Conservation (phyloP, 2,797 vertebrate genomes). For the Cephalopachus bancanus region DNA sequence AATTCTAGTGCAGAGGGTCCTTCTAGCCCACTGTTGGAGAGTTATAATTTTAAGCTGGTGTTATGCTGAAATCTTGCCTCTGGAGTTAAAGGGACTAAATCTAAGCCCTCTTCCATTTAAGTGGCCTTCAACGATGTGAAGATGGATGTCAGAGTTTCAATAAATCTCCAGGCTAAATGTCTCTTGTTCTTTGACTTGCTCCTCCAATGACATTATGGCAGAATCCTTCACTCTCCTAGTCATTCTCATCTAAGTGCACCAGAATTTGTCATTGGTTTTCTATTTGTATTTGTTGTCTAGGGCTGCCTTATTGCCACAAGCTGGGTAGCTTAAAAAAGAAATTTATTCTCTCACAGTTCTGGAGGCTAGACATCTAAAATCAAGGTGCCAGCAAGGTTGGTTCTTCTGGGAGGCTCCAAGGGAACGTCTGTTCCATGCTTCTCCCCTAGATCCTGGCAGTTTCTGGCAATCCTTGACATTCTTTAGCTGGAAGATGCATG, state of each 20-base stretch:
- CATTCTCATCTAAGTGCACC: not conserved
- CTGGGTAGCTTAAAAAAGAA: not conserved
- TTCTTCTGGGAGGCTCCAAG: not conserved
- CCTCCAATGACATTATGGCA: not conserved
- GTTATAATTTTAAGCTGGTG: not conserved
- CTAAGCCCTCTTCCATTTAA: not conserved
- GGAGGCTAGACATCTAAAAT: not conserved
- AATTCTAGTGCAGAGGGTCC: not conserved
- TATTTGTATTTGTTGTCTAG: not conserved
- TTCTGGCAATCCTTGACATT: not conserved
- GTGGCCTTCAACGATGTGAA: not conserved
- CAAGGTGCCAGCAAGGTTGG: not conserved
- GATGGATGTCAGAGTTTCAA: not conserved
- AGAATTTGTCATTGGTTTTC: not conserved
- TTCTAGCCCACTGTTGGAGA: not conserved
- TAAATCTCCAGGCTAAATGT: not conserved
- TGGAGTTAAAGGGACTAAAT: conserved; percentile 8
- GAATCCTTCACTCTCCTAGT: not conserved
- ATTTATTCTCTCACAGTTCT: not conserved
- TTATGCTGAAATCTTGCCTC: conserved; percentile 34
- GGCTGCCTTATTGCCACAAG: not conserved
- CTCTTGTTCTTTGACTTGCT: not conserved
- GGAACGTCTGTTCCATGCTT: not conserved
- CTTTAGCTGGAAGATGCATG: not conserved
- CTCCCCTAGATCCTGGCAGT: not conserved